Base-by-base conservation (phyloP, 2,888 invertebrate genomes). In the Sinotaia quadrata region DNA sequence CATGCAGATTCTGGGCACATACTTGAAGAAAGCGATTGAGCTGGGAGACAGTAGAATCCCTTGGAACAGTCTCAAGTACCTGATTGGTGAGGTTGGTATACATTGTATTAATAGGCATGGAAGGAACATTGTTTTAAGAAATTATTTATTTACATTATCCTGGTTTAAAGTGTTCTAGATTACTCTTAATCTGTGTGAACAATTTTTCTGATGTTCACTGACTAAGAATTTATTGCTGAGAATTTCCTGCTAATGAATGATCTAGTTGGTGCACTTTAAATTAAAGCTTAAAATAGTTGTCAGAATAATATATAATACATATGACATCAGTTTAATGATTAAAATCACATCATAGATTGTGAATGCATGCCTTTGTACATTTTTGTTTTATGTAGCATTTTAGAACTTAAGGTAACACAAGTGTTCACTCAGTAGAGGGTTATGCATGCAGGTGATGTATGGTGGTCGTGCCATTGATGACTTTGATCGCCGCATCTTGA, bases 381-480 rank as follows among this genome's bases (percentile, higher is more conserved):
- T 41, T 18, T 41, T 18, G 41, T 41, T 41, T 41, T 41, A 12
- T 41, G 10, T 41, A 8, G 41, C 41, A 41, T 41, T 41, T 18
- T n/a, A n/a, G n/a, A n/a, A n/a, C n/a, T n/a, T n/a, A n/a, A n/a
- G n/a, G n/a, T n/a, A n/a, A n/a, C n/a, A n/a, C n/a, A n/a, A n/a
- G n/a, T n/a, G n/a, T n/a, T n/a, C n/a, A 41, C 15, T 41, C 41
- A 18, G 41, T 1, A 41, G n/a, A 3, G 2, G 15, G 2, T 41
- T 3, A n/a, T 18, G 4, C 21, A 27, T 51, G 2, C 72, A 93
- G 93, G 94, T 96, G 21, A 96, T 96, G 94, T 96, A 96, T 85
- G 96, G 96, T 24, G 96, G 96, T 0, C 91, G 95, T 58, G 94
- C 96, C 33, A 95, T 95, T 74, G 96, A 96, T 87, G 93, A 93